These are phyloP conservation scores for Leptodactylus fallax DNA, from an alignment of 2,797 vertebrate species.

Conservation along the genomic window DNA sequence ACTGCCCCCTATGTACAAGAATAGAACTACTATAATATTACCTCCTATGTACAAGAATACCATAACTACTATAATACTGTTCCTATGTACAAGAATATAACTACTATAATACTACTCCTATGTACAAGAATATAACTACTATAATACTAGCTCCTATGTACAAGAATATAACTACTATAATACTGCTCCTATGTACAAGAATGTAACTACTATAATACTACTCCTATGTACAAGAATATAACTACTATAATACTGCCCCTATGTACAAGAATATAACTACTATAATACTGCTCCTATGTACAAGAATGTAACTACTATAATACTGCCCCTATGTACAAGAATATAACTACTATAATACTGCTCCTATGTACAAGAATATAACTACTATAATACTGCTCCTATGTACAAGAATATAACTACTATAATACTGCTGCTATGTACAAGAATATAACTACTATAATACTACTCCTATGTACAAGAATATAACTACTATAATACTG, in stretches of 20 bases:
- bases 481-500: background rate
- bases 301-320: background rate
- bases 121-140: no score
- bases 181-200: no score
- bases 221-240: constrained; percentile 16
- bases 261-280: no score
- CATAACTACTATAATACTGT: background rate
- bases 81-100: background rate
- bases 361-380: background rate
- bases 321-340: no score
- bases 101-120: background rate
- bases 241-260: background rate
- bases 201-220: no score
- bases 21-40: no score
- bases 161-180: constrained; percentile 15
- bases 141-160: background rate
- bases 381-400: background rate
- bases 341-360: constrained; percentile 3
- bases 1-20: background rate
- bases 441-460: background rate
- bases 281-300: no score
- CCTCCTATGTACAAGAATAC: background rate
- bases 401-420: no score
- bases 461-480: background rate
- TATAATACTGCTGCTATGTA: no score